Evolutionary conservation across 2,113 vertebrate genomes (phyloP).

Genomic region (Cyphomyrus discorhynchus): DNA sequence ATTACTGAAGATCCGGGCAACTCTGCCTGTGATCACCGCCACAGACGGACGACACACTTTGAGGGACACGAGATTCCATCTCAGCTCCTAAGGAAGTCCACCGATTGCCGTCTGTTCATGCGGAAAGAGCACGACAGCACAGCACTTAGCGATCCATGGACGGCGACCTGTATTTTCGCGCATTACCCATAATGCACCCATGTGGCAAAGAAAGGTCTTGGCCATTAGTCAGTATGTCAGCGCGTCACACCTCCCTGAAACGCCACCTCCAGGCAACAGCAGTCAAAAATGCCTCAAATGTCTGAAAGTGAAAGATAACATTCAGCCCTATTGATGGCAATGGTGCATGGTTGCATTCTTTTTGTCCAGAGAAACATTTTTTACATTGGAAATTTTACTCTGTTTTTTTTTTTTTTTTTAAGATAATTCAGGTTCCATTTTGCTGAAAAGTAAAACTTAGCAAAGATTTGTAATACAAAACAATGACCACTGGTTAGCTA

Average conservation of each 20-base stretch:
- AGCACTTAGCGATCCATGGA: neutral
- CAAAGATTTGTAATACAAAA: neutral
- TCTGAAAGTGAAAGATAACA: neutral
- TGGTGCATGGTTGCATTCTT: neutral
- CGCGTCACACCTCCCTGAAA: neutral
- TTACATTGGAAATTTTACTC: neutral
- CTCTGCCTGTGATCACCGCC: neutral
- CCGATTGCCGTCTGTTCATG: neutral
- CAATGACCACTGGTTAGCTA: neutral
- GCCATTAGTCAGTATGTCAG: neutral
- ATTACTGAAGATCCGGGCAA: neutral
- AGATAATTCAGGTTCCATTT: neutral
- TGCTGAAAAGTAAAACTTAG: neutral
- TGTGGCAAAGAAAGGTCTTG: neutral
- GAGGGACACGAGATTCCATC: neutral
- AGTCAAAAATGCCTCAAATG: neutral
- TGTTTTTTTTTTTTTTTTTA: no score
- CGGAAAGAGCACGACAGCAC: neutral
- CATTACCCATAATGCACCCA: neutral
- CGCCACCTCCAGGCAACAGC: neutral
- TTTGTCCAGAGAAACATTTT: neutral
- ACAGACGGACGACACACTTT: neutral
- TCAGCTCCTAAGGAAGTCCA: neutral
- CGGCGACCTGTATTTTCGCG: neutral
- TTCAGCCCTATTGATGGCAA: neutral